Percentiles rank a stretch among this genome's conserved stretches.
Conservation (phyloP, 2,797 vertebrate species). For the Sebastes alutus region DNA sequence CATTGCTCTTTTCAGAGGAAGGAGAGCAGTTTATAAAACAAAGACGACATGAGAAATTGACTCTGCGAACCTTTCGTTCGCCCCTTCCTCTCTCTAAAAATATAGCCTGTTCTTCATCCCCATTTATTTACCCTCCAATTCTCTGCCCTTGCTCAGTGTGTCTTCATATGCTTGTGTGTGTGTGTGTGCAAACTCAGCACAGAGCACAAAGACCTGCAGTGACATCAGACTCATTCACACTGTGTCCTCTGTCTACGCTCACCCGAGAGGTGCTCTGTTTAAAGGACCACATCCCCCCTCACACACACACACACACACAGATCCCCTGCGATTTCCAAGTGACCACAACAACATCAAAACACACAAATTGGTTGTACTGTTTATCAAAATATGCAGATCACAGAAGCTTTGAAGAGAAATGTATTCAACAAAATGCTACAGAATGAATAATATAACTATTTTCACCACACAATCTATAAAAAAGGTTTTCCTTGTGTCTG, state of each 20-base stretch:
- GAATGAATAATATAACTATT: not conserved
- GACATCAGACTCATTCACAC: slow-evolving; percentile 77
- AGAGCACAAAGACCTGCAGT: slow-evolving; percentile 76
- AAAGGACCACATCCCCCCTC: slow-evolving; percentile 36
- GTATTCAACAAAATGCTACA: not conserved
- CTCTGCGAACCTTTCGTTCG: not conserved
- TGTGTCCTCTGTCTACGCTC: slow-evolving; percentile 68
- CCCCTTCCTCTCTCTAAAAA: slow-evolving; percentile 30
- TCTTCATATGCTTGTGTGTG: slow-evolving; percentile 29
- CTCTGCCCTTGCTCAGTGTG: slow-evolving; percentile 20
- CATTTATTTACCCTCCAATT: slow-evolving; percentile 11
- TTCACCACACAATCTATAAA: not conserved
- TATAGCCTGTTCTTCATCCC: slow-evolving; percentile 21
- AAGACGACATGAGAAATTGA: slow-evolving; percentile 28
- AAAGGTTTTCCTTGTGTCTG: slow-evolving; percentile 17
- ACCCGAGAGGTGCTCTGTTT: slow-evolving; percentile 68
- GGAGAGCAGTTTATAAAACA: slow-evolving; percentile 43
- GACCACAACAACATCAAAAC: slow-evolving; percentile 52
- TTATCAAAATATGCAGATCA: slow-evolving; percentile 11
- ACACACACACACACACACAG: slow-evolving; percentile 12
- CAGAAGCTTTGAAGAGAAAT: not conserved
- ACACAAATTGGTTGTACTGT: not conserved
- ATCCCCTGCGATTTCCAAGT: slow-evolving; percentile 21
- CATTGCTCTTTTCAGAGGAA: slow-evolving; percentile 25
- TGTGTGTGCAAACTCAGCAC: slow-evolving; percentile 64